These are phyloP conservation scores for Platycheirus albimanus DNA, from an alignment of 2,888 invertebrate genomes.

Conservation along the genomic window DNA sequence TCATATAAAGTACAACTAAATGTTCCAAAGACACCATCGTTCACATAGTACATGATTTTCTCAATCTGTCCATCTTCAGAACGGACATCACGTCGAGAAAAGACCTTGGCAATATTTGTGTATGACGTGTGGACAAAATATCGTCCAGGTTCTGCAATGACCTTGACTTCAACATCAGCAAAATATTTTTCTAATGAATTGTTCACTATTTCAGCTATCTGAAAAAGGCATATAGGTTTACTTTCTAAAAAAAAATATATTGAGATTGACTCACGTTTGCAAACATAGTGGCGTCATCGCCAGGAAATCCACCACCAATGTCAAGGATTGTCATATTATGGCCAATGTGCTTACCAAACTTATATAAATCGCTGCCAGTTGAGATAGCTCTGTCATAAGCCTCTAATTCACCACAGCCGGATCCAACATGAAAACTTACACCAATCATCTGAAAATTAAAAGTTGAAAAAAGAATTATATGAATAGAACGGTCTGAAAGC, in stretches of 20 bases:
- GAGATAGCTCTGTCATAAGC: conserved; percentile 92
- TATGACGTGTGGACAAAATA: conserved; percentile 98
- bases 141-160: conserved; percentile 99
- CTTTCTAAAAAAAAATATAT: too few species aligned
- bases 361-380: conserved; percentile 89
- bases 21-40: conserved; percentile 99
- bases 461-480: too few species aligned
- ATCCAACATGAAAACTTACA: conserved; percentile 97
- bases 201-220: conserved; percentile 92
- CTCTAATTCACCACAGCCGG: conserved; percentile 92
- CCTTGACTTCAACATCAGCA: conserved; percentile 87
- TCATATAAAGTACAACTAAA: conserved; percentile 99
- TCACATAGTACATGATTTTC: conserved; percentile 96
- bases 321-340: conserved; percentile 91
- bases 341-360: conserved; percentile 88
- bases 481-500: too few species aligned
- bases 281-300: conserved; percentile 84
- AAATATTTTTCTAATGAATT: conserved; percentile 91
- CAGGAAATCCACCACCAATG: conserved; percentile 96
- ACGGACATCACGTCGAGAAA: conserved; percentile 87
- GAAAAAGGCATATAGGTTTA: conserved; percentile 47
- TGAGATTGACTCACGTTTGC: conserved; percentile 76
- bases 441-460: conserved; percentile 86
- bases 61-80: conserved; percentile 77
- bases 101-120: conserved; percentile 94